A percentile compares a stretch with the other conserved stretches of the same genome.
These are phyloP conservation scores for Anas capensis DNA, from an alignment of 2,797 vertebrate genomes.

Conservation along the genomic window DNA sequence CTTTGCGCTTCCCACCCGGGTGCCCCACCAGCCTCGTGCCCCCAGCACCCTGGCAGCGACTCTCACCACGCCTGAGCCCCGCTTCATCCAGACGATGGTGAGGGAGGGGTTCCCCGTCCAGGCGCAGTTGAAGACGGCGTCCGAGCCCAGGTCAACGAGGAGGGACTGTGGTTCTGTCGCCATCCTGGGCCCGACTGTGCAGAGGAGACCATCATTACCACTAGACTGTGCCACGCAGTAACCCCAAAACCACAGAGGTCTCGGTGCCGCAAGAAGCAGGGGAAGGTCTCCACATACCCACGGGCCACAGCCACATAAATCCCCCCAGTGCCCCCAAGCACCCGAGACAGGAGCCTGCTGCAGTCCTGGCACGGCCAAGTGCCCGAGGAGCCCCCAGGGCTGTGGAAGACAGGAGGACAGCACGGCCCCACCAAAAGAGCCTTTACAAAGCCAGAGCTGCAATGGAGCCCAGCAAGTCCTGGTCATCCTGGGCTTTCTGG, in stretches of 20 bases:
- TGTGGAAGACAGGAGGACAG: background rate
- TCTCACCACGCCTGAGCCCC: conserved; percentile 95
- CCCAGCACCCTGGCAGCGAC: accelerated
- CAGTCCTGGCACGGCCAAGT: background rate
- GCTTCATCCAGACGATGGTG: conserved; percentile 99
- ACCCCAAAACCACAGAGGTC: background rate
- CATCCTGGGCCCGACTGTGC: conserved; percentile 94
- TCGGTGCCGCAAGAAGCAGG: background rate
- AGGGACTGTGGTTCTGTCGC: conserved; percentile 93
- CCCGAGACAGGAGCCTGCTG: background rate
- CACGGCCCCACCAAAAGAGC: accelerated
- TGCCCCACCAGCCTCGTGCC: background rate
- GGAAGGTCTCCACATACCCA: background rate
- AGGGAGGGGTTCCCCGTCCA: conserved; percentile 98
- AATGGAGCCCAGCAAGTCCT: background rate
- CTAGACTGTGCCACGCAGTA: background rate
- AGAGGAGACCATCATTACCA: background rate
- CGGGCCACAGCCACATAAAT: background rate
- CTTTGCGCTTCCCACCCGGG: background rate
- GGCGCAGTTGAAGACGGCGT: conserved; percentile 94
- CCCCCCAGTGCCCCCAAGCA: background rate
- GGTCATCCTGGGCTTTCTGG: background rate
- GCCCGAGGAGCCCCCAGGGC: background rate
- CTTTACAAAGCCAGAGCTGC: background rate
- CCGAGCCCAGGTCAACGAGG: conserved; percentile 94